Evolutionary conservation across 2,797 vertebrate genomes (phyloP), one percentile per base, ranked within the genome.

Genomic region (Ptychobarbus kaznakovi): DNA sequence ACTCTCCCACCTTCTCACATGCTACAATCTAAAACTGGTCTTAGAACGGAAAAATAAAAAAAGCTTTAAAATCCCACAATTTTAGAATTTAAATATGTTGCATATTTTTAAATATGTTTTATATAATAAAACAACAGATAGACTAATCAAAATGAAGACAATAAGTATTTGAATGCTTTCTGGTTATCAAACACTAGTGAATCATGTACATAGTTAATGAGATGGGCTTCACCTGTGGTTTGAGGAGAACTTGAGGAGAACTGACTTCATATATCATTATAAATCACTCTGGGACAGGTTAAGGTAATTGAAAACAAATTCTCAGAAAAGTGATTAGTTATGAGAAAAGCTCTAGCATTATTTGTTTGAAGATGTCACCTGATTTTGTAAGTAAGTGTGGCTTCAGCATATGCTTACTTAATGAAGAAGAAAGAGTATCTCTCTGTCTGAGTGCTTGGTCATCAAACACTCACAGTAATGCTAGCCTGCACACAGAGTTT

Each of bases 381-480:
- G 77, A 46, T 79, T 22, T 80, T 35, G 6, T 53, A 38, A n/a
- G 56, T 49, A 49, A 66, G 42, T 44, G 22, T 76, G 28, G 11
- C 40, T 32, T 42, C n/a, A 58, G 44, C 51, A 10, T 70, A 58
- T 61, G 51, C 25, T 44, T 56, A 58, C 38, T 32, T 56, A 70
- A 46, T 70, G n/a, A 84, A 68, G 65, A 77, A 25, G 66, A 80
- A 80, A 85, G n/a, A 70, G 28, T 72, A 85, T 80, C 68, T 51
- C 49, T 80, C 25, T 8, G 15, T 63, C 25, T 61, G 40, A 51
- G 66, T 51, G 8, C 68, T 44, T 73, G 69, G 81, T 65, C 53
- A 73, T 74, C 81, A 74, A 82, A 82, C 81, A 73, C 81, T 82
- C 53, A 32, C 51, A 74, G 83, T 85, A 85, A 85, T 73, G 83